A percentile compares a stretch with the other conserved stretches of the same genome.
Conservation (phyloP, 1,140 invertebrate genomes). For the Drosophila fuyamai region DNA sequence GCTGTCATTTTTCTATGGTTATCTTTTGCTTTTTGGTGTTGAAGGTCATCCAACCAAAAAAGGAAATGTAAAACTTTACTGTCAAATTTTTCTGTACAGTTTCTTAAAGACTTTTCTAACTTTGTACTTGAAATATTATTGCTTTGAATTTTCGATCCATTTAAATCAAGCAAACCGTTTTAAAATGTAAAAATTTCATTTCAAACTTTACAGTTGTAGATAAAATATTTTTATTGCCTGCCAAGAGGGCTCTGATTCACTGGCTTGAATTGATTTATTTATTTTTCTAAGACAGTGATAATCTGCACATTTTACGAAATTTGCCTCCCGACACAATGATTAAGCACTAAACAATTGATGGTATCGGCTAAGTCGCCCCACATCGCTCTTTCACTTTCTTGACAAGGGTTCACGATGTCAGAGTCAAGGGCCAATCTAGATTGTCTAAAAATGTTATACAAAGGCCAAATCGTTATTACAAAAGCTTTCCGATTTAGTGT, state of each 20-base stretch:
- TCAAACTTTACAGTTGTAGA: no score
- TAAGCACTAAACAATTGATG: slow-evolving; percentile 49
- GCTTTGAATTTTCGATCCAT: no score
- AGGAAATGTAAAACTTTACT: background rate
- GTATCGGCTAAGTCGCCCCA: slow-evolving; percentile 21
- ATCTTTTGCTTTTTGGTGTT: background rate
- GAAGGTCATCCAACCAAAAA: background rate
- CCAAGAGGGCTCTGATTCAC: background rate
- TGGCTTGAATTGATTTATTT: slow-evolving; percentile 35
- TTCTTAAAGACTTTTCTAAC: no score
- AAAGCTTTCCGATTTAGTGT: no score
- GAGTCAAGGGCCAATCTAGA: slow-evolving; percentile 26
- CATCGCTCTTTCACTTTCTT: slow-evolving; percentile 11
- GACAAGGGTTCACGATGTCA: slow-evolving; percentile 28
- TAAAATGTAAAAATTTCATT: no score
- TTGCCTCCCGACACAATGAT: slow-evolving; percentile 24
- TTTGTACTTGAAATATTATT: no score
- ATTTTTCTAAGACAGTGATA: slow-evolving; percentile 37
- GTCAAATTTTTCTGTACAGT: no score
- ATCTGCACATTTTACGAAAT: slow-evolving; percentile 36
- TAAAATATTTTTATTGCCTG: slow-evolving; percentile 10
- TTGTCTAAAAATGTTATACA: background rate
- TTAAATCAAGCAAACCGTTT: no score
- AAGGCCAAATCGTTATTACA: no score
- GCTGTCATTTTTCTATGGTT: background rate